Conservation (phyloP, 2,888 invertebrate genomes). For the Agrypnus murinus region DNA sequence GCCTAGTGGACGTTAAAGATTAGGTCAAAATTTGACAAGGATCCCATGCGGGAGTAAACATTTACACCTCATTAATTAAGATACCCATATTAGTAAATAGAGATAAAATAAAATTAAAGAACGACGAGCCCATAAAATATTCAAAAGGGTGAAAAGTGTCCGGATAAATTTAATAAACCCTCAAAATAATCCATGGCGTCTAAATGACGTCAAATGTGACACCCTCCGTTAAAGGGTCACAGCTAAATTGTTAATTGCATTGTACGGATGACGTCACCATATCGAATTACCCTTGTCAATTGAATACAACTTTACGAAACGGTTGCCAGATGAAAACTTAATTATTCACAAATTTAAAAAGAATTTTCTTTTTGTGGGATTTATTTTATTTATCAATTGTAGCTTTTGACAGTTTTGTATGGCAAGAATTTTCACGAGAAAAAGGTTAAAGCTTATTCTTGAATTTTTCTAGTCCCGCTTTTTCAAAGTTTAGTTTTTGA, state of each 20-base stretch:
- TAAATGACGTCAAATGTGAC: background rate
- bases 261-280: background rate
- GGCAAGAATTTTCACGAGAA: too few species aligned
- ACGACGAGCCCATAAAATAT: background rate
- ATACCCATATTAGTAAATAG: background rate
- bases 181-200: background rate
- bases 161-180: too few species aligned
- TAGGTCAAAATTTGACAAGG: background rate
- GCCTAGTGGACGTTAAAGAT: slow-evolving; percentile 12
- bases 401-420: too few species aligned
- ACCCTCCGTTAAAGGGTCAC: background rate
- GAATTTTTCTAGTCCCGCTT: too few species aligned
- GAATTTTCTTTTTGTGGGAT: too few species aligned
- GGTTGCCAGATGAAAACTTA: too few species aligned
- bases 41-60: background rate
- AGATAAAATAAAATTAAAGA: background rate
- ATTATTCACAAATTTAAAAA: too few species aligned
- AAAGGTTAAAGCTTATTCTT: too few species aligned
- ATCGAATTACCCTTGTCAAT: slow-evolving; percentile 12
- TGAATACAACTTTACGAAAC: background rate
- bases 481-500: too few species aligned
- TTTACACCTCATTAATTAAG: slow-evolving; percentile 5
- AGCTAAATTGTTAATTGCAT: slow-evolving; percentile 14
- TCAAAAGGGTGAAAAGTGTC: background rate
- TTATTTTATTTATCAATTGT: too few species aligned